Conservation (phyloP, 2,113 vertebrate genomes). For the Seriola rivoliana region DNA sequence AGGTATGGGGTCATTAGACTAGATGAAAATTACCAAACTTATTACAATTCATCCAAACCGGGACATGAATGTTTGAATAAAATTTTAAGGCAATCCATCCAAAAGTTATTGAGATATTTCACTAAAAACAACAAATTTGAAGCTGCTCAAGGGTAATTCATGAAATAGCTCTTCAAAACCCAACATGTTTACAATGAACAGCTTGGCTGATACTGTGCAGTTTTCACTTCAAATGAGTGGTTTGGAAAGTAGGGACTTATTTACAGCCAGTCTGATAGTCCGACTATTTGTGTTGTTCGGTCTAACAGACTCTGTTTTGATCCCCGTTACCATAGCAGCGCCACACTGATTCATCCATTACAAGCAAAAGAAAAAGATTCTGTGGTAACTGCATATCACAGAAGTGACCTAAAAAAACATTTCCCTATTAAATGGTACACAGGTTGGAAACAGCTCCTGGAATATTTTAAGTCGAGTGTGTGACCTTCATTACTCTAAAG, state of each 20-base stretch:
- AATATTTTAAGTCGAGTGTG: not conserved
- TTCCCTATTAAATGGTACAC: not conserved
- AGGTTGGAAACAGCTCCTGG: constrained; percentile 16
- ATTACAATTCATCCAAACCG: too few species aligned
- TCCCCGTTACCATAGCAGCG: not conserved
- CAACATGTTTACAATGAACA: too few species aligned
- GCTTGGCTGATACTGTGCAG: not conserved
- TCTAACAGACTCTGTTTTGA: not conserved
- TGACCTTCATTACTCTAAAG: constrained; percentile 26
- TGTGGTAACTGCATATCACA: too few species aligned
- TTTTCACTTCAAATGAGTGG: not conserved
- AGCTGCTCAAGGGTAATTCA: not conserved
- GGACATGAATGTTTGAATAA: too few species aligned
- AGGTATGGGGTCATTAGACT: too few species aligned
- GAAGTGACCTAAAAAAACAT: not conserved
- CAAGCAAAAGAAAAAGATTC: not conserved
- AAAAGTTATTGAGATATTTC: too few species aligned
- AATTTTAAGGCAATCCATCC: too few species aligned
- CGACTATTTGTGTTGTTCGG: not conserved
- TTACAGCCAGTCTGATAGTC: not conserved
- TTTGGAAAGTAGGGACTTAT: not conserved
- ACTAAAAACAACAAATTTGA: too few species aligned
- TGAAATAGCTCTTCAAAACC: not conserved
- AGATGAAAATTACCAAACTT: too few species aligned
- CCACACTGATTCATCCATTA: not conserved